These are phyloP conservation scores for Esperia sulphurella DNA, from an alignment of 2,888 invertebrate genomes.

Conservation along the genomic window DNA sequence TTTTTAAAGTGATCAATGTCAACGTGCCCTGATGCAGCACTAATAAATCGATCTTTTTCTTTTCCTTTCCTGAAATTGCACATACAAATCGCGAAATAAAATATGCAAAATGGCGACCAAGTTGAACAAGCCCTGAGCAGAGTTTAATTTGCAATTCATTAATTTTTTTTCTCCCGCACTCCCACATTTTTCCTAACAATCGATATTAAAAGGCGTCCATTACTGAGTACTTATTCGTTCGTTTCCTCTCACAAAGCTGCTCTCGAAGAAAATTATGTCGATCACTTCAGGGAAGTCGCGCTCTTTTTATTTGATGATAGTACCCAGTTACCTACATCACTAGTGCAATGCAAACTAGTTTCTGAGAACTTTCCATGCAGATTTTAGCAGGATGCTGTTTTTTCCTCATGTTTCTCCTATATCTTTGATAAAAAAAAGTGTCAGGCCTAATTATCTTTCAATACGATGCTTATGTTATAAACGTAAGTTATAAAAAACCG, in stretches of 20 bases:
- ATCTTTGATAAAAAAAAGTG: not conserved
- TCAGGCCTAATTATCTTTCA: not conserved
- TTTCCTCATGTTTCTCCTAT: not conserved
- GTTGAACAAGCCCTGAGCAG: not conserved
- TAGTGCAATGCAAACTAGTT: not conserved
- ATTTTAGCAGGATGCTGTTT: not conserved
- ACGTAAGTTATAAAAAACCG: constrained; percentile 50
- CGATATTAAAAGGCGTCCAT: not conserved
- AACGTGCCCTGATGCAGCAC: too few species aligned
- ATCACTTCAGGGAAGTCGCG: not conserved
- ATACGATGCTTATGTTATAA: constrained; percentile 11
- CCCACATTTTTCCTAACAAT: not conserved
- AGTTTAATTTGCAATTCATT: not conserved
- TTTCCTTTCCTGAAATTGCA: too few species aligned
- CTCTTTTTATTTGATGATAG: not conserved
- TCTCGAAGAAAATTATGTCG: constrained; percentile 1
- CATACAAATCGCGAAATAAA: too few species aligned
- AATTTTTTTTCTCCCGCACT: not conserved
- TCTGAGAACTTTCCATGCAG: not conserved
- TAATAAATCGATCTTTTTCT: too few species aligned
- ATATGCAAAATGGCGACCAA: too few species aligned
- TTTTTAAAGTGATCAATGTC: too few species aligned
- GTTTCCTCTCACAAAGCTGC: not conserved
- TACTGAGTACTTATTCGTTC: not conserved
- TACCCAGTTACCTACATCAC: not conserved